Evolutionary conservation across 2,113 vertebrate species (phyloP).

Genomic region (Leptosomus discolor): DNA sequence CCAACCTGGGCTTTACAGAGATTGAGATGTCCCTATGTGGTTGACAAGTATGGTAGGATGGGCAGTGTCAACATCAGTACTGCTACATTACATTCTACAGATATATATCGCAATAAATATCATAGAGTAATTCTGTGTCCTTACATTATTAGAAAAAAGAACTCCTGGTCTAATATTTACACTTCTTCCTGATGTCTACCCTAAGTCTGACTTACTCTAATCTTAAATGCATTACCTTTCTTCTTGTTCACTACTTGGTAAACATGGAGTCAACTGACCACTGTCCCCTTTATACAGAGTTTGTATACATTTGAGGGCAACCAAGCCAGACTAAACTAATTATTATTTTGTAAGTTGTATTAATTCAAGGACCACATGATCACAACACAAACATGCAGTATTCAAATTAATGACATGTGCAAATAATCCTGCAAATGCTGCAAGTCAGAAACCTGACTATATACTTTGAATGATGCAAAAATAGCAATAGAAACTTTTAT

Average conservation of each 20-base stretch:
- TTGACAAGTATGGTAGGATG: not conserved
- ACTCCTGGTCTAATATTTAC: not conserved
- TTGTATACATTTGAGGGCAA: not conserved
- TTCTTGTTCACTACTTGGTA: not conserved
- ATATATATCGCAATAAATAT: not conserved
- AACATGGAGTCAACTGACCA: not conserved
- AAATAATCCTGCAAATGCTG: not conserved
- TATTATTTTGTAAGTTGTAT: not conserved
- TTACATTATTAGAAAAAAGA: not conserved
- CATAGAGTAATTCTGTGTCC: not conserved
- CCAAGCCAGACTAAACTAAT: not conserved
- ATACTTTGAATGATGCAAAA: not conserved
- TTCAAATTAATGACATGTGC: not conserved
- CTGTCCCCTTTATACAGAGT: not conserved
- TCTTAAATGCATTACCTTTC: not conserved
- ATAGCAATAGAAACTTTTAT: not conserved
- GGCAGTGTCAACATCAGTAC: not conserved
- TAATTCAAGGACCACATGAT: not conserved
- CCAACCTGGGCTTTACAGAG: not conserved
- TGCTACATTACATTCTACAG: not conserved
- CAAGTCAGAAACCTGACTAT: not conserved
- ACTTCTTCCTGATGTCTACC: not conserved
- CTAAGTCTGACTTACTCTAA: not conserved
- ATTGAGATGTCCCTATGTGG: rapidly evolving
- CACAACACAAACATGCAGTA: not conserved